Evolutionary conservation across 2,113 vertebrate genomes (phyloP).

Genomic region (Mormyrus lacerda): DNA sequence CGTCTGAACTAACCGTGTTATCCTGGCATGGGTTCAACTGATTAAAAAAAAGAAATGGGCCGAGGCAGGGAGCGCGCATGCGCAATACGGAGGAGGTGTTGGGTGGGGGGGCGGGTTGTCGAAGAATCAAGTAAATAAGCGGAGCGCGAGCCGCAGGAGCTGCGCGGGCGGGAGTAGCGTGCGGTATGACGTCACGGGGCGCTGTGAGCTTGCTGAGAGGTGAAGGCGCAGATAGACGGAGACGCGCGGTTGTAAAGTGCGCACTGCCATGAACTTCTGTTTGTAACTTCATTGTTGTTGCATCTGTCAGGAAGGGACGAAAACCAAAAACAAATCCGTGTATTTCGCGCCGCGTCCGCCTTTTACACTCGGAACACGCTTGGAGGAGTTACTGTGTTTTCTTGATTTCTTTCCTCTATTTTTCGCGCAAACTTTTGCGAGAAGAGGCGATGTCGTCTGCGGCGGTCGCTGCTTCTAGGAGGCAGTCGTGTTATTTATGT

Average conservation of each 20-base stretch:
- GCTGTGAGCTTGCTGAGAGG: constrained; percentile 49
- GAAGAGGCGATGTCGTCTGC: constrained; percentile 68
- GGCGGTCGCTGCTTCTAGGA: constrained; percentile 65
- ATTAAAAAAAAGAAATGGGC: constrained; percentile 11
- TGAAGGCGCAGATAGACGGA: constrained; percentile 55
- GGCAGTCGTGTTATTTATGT: constrained; percentile 83
- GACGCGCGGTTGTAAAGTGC: constrained; percentile 51
- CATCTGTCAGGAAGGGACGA: constrained; percentile 34
- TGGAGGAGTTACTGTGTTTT: constrained; percentile 23
- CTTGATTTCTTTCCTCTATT: background rate
- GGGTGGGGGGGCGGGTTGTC: constrained; percentile 44
- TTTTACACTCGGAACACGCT: constrained; percentile 26
- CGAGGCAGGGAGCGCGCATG: constrained; percentile 29
- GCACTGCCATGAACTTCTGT: constrained; percentile 45
- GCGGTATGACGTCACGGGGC: constrained; percentile 59
- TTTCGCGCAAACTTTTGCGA: constrained; percentile 4
- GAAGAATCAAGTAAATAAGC: constrained; percentile 73
- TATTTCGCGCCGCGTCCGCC: background rate
- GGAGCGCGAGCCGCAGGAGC: constrained; percentile 53
- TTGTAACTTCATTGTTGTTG: constrained; percentile 37
- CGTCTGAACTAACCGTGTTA: constrained; percentile 28
- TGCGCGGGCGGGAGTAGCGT: constrained; percentile 41
- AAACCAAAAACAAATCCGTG: background rate
- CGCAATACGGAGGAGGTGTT: constrained; percentile 9
- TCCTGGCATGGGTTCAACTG: constrained; percentile 42